These are phyloP conservation scores for Himalopsyche anomala DNA, from an alignment of 2,888 invertebrate genomes.

Conservation along the genomic window DNA sequence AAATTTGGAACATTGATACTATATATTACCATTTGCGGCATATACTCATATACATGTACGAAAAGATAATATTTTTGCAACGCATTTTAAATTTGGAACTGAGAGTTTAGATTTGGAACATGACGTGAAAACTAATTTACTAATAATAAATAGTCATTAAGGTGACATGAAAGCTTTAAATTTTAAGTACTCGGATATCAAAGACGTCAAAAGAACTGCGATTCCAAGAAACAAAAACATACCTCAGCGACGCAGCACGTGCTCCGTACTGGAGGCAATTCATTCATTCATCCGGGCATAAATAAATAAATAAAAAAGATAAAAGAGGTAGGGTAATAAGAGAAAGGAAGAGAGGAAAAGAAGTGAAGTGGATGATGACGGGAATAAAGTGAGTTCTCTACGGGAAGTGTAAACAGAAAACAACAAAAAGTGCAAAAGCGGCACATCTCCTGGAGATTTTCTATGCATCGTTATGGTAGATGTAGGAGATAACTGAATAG, in stretches of 20 bases:
- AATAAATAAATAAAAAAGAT: conserved; percentile 62
- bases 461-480: conserved; percentile 9
- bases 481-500: too few species aligned
- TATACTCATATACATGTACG: too few species aligned
- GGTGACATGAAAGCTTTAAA: not conserved
- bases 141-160: not conserved
- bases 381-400: conserved; percentile 19
- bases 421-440: conserved; percentile 45
- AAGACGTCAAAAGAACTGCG: not conserved
- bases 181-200: conserved; percentile 11
- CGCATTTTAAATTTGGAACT: too few species aligned
- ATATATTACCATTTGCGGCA: too few species aligned
- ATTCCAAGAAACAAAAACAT: conserved; percentile 14
- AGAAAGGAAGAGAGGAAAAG: not conserved
- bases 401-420: conserved; percentile 58
- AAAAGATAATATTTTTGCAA: too few species aligned
- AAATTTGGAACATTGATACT: too few species aligned
- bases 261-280: conserved; percentile 34
- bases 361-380: conserved; percentile 24
- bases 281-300: conserved; percentile 49
- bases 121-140: too few species aligned
- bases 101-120: too few species aligned
- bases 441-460: not conserved
- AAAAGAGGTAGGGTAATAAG: conserved; percentile 18
- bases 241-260: conserved; percentile 15